These are phyloP conservation scores for Ophioninae sp. DNA, from an alignment of 2,888 invertebrate genomes.

Conservation along the genomic window DNA sequence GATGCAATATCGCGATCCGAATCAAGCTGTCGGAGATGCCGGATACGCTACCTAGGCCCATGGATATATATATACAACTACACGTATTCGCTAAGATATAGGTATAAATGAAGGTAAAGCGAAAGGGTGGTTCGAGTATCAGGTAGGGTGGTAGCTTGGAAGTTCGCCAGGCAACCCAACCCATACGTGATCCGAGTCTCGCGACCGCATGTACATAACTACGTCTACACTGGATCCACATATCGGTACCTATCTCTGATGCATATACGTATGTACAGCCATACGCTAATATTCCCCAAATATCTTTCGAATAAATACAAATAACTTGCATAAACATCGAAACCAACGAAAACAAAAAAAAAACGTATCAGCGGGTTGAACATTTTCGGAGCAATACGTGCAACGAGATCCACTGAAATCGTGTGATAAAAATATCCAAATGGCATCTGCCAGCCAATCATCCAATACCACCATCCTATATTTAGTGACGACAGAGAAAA, in stretches of 20 bases:
- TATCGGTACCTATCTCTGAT: slow-evolving; percentile 1
- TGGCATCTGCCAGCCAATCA: no score
- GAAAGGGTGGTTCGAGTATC: slow-evolving; percentile 31
- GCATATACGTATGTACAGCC: slow-evolving; percentile 15
- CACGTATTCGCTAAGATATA: background rate
- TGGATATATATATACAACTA: slow-evolving; percentile 18
- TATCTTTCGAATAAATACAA: background rate
- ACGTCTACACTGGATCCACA: slow-evolving; percentile 21
- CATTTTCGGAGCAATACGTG: background rate
- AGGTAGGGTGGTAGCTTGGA: slow-evolving; percentile 60
- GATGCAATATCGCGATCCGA: slow-evolving; percentile 73
- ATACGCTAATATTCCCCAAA: background rate
- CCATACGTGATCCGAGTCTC: slow-evolving; percentile 47
- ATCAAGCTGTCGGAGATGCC: slow-evolving; percentile 76
- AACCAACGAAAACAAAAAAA: no score
- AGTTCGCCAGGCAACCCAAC: slow-evolving; percentile 56
- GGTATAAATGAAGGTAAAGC: background rate
- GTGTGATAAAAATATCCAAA: no score
- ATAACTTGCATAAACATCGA: background rate
- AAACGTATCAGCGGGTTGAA: no score
- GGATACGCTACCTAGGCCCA: slow-evolving; percentile 60
- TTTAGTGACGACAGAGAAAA: no score
- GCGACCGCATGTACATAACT: slow-evolving; percentile 31
- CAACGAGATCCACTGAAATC: no score
- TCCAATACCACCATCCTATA: no score